phyloP scores from a whole-genome alignment of 2,797 vertebrate genomes.

The Arrhamphus sclerolepis region DNA sequence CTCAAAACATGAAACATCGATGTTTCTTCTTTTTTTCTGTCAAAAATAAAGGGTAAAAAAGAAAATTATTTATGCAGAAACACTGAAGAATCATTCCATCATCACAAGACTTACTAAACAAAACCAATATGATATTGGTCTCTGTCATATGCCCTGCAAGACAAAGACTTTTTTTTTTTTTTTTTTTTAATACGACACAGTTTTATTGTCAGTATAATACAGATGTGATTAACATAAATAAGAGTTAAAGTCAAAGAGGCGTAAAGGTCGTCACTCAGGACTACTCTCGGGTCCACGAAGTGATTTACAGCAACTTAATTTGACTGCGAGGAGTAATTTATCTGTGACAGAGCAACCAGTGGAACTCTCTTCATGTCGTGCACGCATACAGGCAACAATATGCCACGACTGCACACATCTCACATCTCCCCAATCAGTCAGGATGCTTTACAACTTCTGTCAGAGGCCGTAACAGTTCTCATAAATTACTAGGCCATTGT shows the following conservation, averaged over 20 bases:
- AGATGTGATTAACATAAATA: slow-evolving; percentile 81
- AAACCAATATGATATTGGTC: slow-evolving; percentile 31
- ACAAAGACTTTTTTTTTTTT: slow-evolving; percentile 73
- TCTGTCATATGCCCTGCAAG: slow-evolving; percentile 28
- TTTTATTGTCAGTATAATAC: slow-evolving; percentile 72
- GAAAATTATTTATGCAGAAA: neutral
- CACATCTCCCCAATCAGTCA: slow-evolving; percentile 79
- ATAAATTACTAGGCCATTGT: slow-evolving; percentile 78
- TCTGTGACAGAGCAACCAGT: slow-evolving; percentile 67
- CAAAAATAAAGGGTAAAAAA: slow-evolving; percentile 15
- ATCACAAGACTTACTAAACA: slow-evolving; percentile 16
- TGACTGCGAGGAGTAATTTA: slow-evolving; percentile 78
- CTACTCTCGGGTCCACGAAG: slow-evolving; percentile 57
- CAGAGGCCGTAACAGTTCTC: slow-evolving; percentile 73
- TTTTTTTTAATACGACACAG: slow-evolving; percentile 59
- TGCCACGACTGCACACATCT: slow-evolving; percentile 78
- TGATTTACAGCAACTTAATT: slow-evolving; percentile 81
- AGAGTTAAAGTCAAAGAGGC: slow-evolving; percentile 80
- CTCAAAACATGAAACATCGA: slow-evolving; percentile 23
- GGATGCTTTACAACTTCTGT: slow-evolving; percentile 81
- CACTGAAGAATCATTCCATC: slow-evolving; percentile 4
- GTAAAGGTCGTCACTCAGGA: slow-evolving; percentile 82
- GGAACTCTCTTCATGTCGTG: slow-evolving; percentile 62
- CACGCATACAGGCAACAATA: slow-evolving; percentile 68
- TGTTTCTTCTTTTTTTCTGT: slow-evolving; percentile 30